Evolutionary conservation across 1,140 invertebrate genomes (phyloP).

Genomic region (Batillaria attramentaria): DNA sequence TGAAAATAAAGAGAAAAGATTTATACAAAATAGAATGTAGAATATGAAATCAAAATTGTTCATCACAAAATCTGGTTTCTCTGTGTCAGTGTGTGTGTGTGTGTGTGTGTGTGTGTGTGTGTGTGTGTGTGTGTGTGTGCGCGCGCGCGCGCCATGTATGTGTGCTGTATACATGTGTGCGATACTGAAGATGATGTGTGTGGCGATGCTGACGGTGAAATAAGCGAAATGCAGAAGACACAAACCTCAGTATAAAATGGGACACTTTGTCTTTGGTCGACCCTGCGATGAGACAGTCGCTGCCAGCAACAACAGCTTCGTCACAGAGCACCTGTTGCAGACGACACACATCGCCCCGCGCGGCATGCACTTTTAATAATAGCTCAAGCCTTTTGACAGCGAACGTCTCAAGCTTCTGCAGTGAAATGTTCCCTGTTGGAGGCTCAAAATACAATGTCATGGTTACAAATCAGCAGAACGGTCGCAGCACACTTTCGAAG

Average conservation of each 20-base stretch:
- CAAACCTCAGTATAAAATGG: constrained; percentile 53
- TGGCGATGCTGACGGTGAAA: too few relatives aligned
- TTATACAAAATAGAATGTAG: not conserved
- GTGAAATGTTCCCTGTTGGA: constrained; percentile 47
- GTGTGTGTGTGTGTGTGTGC: too few relatives aligned
- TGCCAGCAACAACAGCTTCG: constrained; percentile 18
- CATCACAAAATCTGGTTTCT: not conserved
- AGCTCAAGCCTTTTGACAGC: constrained; percentile 43
- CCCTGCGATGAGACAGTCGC: constrained; percentile 53
- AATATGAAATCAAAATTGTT: not conserved
- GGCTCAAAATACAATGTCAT: constrained; percentile 53
- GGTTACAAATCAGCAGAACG: not conserved
- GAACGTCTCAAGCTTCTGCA: constrained; percentile 44
- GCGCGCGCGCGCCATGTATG: too few relatives aligned
- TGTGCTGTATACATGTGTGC: too few relatives aligned
- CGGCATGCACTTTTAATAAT: constrained; percentile 37
- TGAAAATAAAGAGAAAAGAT: constrained; percentile 34
- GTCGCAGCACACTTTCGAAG: too few relatives aligned
- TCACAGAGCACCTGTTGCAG: constrained; percentile 44
- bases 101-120: too few relatives aligned
- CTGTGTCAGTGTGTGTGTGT: not conserved
- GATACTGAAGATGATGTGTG: too few relatives aligned
- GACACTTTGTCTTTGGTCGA: constrained; percentile 52
- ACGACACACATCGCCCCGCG: constrained; percentile 33
- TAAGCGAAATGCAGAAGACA: not conserved